Percentiles rank a stretch among this genome's conserved stretches.
These are phyloP conservation scores for Progne subis DNA, from an alignment of 2,113 vertebrate genomes.

Conservation along the genomic window DNA sequence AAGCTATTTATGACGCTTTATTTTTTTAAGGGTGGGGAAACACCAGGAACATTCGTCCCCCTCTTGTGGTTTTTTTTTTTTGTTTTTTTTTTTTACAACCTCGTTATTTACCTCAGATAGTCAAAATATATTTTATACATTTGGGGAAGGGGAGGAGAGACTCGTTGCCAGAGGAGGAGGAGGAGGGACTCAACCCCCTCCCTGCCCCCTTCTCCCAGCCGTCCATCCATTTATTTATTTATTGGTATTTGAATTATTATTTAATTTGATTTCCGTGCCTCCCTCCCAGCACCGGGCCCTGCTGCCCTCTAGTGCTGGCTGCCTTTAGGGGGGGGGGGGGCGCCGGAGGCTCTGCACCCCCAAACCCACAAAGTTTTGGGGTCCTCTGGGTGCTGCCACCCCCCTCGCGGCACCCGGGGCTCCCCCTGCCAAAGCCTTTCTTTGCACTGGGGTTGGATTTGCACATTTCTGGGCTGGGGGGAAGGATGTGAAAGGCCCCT, in stretches of 20 bases:
- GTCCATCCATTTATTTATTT: neutral
- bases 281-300: neutral
- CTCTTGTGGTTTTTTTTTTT: neutral
- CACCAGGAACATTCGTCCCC: neutral
- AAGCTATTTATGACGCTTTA: neutral
- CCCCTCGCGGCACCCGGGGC: neutral
- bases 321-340: neutral
- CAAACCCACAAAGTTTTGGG: neutral
- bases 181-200: neutral
- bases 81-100: neutral
- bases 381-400: neutral
- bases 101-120: constrained; percentile 44
- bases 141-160: neutral
- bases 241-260: neutral
- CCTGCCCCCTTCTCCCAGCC: neutral
- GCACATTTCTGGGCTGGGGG: neutral
- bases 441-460: constrained; percentile 2
- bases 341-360: neutral
- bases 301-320: constrained; percentile 66
- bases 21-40: constrained; percentile 3
- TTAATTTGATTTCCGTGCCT: neutral
- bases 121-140: constrained; percentile 33
- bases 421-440: neutral
- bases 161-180: neutral
- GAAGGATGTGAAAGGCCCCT: neutral